Base-by-base conservation (phyloP, 2,113 vertebrate species). In the Nerophis lumbriciformis region DNA sequence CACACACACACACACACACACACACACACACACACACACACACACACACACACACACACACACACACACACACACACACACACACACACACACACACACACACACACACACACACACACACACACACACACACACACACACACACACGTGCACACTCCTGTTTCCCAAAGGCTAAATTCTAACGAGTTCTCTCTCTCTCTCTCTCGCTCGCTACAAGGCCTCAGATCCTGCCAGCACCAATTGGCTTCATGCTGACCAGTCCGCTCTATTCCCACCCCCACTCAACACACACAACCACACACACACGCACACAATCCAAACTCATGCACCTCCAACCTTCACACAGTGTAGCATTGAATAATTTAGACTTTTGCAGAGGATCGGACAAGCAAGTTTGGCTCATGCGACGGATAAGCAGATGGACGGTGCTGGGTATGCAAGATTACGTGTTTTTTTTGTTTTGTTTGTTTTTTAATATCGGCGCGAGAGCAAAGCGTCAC, bases 221-320 rank as follows among this genome's bases (percentile, higher is more conserved):
- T 87, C 65, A 61, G 70, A 71, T 78, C 68, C 76, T 85, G 77
- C 77, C 84, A 87, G 74, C 68, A 77, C 74, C 53, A 45, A 85
- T 86, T 78, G 75, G 74, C 81, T 83, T 85, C 83, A 81, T 49
- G 65, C 75, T 76, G 80, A 74, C 84, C 72, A 28, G 53, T 76
- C 72, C 48, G 16, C 76, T 65, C 63, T 49, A 13, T 60, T 68
- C 48, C 61, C 48, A 37, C 53, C 70, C 65, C 68, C 63, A 60
- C 65, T 48, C 42, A 48, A 36, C 61, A 58, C 69, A 72, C 59
- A 59, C 68, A 72, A 1, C 1, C 21, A 28, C 21, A 28, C 21
- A 28, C 21, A 54, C 53, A 66, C 56, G 69, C 59, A 61, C 55
- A 72, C 61, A 64, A 55, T 61, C 71, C 66, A 44, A 48, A 69